Evolutionary conservation across 2,888 invertebrate genomes (phyloP).

Genomic region (Apantesis nais): DNA sequence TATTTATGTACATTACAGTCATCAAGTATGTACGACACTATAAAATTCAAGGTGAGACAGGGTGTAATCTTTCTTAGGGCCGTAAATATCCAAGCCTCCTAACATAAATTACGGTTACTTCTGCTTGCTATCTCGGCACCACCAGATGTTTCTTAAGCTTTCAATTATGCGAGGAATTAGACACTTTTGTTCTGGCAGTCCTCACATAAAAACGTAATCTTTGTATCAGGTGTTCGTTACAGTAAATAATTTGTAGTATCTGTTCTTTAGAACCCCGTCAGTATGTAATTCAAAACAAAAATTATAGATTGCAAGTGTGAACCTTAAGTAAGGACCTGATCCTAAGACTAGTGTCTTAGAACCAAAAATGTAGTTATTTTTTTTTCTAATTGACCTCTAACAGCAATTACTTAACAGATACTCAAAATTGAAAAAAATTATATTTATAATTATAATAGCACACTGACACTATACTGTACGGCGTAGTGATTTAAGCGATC

Average conservation of each 20-base stretch:
- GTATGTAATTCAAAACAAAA: not conserved
- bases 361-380: not conserved
- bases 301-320: not conserved
- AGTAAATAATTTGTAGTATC: slow-evolving; percentile 5
- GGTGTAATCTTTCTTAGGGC: slow-evolving; percentile 30
- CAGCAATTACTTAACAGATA: not conserved
- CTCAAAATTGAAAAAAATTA: not conserved
- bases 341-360: not conserved
- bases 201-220: slow-evolving; percentile 21
- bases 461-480: not conserved
- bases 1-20: not conserved
- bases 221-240: slow-evolving; percentile 27
- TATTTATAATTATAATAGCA: not conserved
- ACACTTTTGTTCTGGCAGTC: slow-evolving; percentile 27
- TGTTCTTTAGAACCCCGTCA: not conserved
- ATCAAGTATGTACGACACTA: slow-evolving; percentile 23
- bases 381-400: no score
- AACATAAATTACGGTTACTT: slow-evolving; percentile 33
- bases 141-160: slow-evolving; percentile 31
- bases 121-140: slow-evolving; percentile 6
- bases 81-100: slow-evolving; percentile 43
- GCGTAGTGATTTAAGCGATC: no score
- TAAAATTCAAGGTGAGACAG: slow-evolving; percentile 51
- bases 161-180: slow-evolving; percentile 31
- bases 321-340: not conserved